Evolutionary conservation across 2,797 vertebrate species (phyloP), one percentile per base, ranked within the genome.

Genomic region (Phyllotis vaccarum): DNA sequence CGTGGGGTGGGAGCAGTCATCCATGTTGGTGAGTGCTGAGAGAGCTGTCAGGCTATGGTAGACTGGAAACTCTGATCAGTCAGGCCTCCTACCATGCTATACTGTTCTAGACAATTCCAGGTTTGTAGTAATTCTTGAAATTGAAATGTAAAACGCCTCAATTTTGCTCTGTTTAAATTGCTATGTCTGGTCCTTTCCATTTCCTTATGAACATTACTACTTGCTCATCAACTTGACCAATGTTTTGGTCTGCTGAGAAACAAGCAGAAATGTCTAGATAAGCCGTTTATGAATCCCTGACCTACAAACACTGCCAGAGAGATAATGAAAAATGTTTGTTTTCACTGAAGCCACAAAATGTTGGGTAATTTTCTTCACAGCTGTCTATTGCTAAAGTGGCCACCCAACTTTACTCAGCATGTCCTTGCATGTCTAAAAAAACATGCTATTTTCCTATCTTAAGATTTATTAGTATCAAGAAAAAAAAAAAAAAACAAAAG

Each of bases 71-170:
- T 72, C 70, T 40, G 37, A 72, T 21, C 22, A 24, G 21, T 24
- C 40, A 10, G 70, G 70, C 11, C 10, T 72, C 22, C 22, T 54
- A 12, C 5, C 21, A 17, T 11, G 43, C 64, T 37, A 31, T 29
- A 56, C 37, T 86, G 34, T 54, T 80, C 75, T 66, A 17, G 29
- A 37, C 78, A 92, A 75, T 31, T 82, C 9, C 16, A 83, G 21
- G 34, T 92, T 87, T 86, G 58, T 46, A 31, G 13, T 83, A 29
- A 82, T 40, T 72, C 91, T 93, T 94, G 40, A 90, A 93, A 80
- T 68, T 22, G 19, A 78, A 27, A 56, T n/a, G 24, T 76, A 12
- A 74, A 91, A 40, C 49, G 68, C n/a, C 29, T 89, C 46, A 24
- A 2, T 2, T 80, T 75, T 66, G 29, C 58, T 85, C 31, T 56